These are phyloP conservation scores for Limonius californicus DNA, from an alignment of 1,140 invertebrate genomes.

Conservation along the genomic window DNA sequence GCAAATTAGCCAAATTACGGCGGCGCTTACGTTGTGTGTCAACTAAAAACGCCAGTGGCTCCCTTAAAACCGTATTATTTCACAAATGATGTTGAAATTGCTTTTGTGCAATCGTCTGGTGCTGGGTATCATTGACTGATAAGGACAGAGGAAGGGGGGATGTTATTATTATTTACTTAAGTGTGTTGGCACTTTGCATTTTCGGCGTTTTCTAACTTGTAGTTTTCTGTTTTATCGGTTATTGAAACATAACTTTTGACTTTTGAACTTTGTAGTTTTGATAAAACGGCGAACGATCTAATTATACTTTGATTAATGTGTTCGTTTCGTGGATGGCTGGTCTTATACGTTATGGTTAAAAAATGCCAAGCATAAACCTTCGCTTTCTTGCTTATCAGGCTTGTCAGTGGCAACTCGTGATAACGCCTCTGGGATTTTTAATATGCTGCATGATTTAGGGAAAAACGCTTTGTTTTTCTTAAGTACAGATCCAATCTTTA, in stretches of 20 bases:
- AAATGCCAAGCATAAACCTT: slow-evolving; percentile 5
- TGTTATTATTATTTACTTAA: not conserved
- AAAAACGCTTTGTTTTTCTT: too few relatives aligned
- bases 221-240: slow-evolving; percentile 17
- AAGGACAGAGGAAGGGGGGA: not conserved
- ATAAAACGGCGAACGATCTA: slow-evolving; percentile 16
- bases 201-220: slow-evolving; percentile 8
- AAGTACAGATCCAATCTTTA: too few relatives aligned
- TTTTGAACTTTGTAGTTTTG: slow-evolving; percentile 19
- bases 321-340: slow-evolving; percentile 5
- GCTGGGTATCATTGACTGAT: slow-evolving; percentile 16
- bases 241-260: slow-evolving; percentile 23
- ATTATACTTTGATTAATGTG: slow-evolving; percentile 13
- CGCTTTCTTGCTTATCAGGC: not conserved
- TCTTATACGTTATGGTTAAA: not conserved
- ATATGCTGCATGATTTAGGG: not conserved
- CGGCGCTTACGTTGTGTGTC: not conserved
- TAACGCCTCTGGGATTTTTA: not conserved
- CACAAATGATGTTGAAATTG: slow-evolving; percentile 6
- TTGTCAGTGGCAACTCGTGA: not conserved
- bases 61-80: not conserved
- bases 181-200: not conserved
- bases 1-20: not conserved
- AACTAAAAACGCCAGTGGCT: not conserved
- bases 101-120: slow-evolving; percentile 17